Evolutionary conservation across 2,113 vertebrate genomes (phyloP), one percentile per base, ranked within the genome.

Genomic region (Myxocyprinus asiaticus): DNA sequence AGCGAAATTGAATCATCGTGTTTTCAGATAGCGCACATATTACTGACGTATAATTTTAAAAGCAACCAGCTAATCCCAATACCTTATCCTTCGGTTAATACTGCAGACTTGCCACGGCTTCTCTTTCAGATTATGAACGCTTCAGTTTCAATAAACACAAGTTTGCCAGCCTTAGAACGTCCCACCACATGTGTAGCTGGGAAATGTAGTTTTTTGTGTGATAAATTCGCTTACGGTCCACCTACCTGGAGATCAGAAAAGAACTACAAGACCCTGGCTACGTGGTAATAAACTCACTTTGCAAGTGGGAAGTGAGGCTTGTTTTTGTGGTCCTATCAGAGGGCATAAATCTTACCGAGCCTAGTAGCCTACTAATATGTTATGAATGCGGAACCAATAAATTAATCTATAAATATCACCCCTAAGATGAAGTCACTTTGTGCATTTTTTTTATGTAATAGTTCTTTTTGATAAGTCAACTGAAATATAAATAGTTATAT

Each of bases 131-230:
- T 51, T 10, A 65, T 44, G 62, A 65, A 65, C 62, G 73, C 17
- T 42, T 11, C 47, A 76, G 73, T 65, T 76, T 76, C 53, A 51
- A 76, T 55, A 55, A 76, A 76, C 73, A 65, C 73, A 76, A 65
- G 61, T 76, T 76, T 55, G 47, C 55, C 22, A 12, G 62, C 51
- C 5, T 44, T 55, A 65, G 48, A 76, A 43, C 62, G 1, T 76
- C 73, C 61, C 73, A 55, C 48, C 47, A 48, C 47, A 45, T 1
- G 12, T 11, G 17, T 11, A 43, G 47, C 33, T 17, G 62, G 73
- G 73, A 76, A 76, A 76, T 55, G 73, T 76, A 55, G 73, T 76
- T 55, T n/a, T 65, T 7, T 3, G 0, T 12, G 61, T 50, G 4
- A 15, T 5, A 2, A 4, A 10, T 44, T 51, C 4, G 7, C 14